A percentile compares a stretch with the other conserved stretches of the same genome.
Conservation (phyloP, 1,140 invertebrate genomes). For the Sarcophaga peregrina region DNA sequence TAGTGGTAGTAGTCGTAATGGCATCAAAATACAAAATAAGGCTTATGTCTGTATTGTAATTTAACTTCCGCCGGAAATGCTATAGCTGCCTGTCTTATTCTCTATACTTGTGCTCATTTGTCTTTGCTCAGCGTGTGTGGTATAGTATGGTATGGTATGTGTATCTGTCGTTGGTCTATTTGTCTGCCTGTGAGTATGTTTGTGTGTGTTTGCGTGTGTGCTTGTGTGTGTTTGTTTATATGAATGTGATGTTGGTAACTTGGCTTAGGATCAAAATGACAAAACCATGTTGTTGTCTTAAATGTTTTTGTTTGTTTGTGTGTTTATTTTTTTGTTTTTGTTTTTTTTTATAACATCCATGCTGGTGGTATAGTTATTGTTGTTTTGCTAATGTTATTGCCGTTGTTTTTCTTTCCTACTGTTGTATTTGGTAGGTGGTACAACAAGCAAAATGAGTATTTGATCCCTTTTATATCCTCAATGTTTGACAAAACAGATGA, state of each 20-base stretch:
- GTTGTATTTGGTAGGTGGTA: constrained; percentile 37
- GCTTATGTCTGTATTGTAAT: constrained; percentile 32
- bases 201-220: neutral
- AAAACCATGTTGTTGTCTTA: constrained; percentile 13
- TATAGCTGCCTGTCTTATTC: constrained; percentile 17
- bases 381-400: constrained; percentile 14
- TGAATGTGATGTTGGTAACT: constrained; percentile 14
- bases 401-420: neutral
- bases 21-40: neutral
- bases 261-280: constrained; percentile 38
- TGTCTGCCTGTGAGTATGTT: neutral
- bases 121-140: neutral
- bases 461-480: constrained; percentile 49
- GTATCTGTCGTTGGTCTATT: neutral
- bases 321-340: neutral
- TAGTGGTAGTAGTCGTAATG: neutral
- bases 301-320: neutral
- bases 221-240: too few relatives aligned
- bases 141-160: neutral
- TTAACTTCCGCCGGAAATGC: constrained; percentile 35
- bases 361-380: constrained; percentile 17
- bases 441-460: constrained; percentile 47
- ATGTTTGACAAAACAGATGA: constrained; percentile 49
- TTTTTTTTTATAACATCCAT: neutral
- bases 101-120: constrained; percentile 2